Conservation (phyloP, 2,888 invertebrate species). For the Tetranychus piercei region DNA sequence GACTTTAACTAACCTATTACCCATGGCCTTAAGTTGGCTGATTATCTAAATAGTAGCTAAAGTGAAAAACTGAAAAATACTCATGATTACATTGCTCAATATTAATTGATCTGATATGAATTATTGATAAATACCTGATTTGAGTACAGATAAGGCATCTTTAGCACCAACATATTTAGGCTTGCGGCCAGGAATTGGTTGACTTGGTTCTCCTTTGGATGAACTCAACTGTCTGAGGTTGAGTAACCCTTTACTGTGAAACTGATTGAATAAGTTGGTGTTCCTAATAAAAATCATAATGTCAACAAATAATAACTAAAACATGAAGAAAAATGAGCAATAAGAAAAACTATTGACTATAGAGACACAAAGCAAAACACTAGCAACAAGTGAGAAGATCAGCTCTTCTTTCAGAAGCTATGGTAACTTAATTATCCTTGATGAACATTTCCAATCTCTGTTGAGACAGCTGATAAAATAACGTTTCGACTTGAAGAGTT, state of each 20-base stretch:
- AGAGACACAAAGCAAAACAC: too few species aligned
- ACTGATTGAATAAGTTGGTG: background rate
- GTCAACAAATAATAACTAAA: background rate
- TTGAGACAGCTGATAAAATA: too few species aligned
- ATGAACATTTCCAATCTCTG: too few species aligned
- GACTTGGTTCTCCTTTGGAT: slow-evolving; percentile 46
- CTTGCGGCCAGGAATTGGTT: slow-evolving; percentile 49
- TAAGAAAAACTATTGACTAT: background rate
- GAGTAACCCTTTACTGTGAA: background rate
- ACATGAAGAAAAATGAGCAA: background rate
- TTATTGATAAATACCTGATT: slow-evolving; percentile 46
- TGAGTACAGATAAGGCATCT: slow-evolving; percentile 56
- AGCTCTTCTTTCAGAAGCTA: too few species aligned
- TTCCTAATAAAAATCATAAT: background rate
- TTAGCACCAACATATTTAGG: slow-evolving; percentile 53
- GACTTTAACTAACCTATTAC: too few species aligned
- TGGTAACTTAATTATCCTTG: too few species aligned
- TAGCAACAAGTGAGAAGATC: too few species aligned
- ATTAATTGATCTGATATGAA: background rate
- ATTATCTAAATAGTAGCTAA: too few species aligned
- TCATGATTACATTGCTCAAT: background rate
- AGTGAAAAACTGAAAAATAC: too few species aligned
- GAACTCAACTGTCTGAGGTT: background rate
- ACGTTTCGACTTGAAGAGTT: too few species aligned
- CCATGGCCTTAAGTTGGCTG: too few species aligned